Base-by-base conservation (phyloP, 1,140 invertebrate species). In the Caenorhabditis brenneri region DNA sequence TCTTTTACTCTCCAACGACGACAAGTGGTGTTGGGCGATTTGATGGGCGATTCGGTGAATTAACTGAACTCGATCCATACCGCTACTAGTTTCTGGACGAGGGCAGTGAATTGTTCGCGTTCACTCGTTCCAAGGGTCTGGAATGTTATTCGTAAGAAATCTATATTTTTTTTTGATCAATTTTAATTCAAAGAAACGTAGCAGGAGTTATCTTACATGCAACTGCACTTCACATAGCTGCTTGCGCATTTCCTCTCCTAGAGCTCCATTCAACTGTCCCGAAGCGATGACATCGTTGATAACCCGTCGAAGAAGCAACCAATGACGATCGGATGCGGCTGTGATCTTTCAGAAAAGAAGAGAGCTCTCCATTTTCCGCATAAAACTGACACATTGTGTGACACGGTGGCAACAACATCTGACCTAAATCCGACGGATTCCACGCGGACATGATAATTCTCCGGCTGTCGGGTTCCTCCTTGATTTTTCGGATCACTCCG, bases 381-480 rank as follows among this genome's bases (percentile, higher is more conserved):
- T 95, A 97, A 92, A 99, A 99, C 91, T 99, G 97, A 0, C 94
- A 94, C 6, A 97, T 27, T 99, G 92, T n/a, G n/a, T n/a, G n/a
- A n/a, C n/a, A n/a, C n/a, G n/a, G n/a, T n/a, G n/a, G n/a, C n/a
- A n/a, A n/a, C 9, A 96, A 97, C 97, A 99, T 99, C 91, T 94
- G 92, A 4, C 93, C 93, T 33, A 99, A 88, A 92, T 98, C 93
- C 78, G 93, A 86, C 9, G 96, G 95, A 92, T 99, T 99, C 97
- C 97, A 99, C 3, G 97, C 95, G 86, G 94, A 94, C 93, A 99
- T 94, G 78, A 99, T 94, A 83, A 98, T 96, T 81, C 97, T 93
- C 81, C 97, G 92, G 88, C 96, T 95, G 88, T 94, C 88, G 4
- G 97, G 96, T 95, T 87, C 88, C 97, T n/a, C n/a, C n/a, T n/a